phyloP scores from a whole-genome alignment of 2,113 vertebrate species.

The Heterotilapia buettikoferi region DNA sequence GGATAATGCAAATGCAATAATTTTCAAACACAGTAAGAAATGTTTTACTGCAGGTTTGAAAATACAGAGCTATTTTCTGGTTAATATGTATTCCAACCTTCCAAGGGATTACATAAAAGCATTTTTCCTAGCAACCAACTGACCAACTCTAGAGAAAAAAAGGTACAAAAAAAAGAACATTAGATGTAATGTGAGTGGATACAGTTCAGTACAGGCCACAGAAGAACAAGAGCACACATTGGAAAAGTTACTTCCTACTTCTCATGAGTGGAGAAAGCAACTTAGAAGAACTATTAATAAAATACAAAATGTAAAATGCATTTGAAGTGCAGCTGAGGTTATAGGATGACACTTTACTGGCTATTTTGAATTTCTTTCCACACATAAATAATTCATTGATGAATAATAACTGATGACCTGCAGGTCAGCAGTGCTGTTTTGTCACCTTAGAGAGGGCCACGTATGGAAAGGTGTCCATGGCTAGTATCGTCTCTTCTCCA shows the following conservation, averaged over 20 bases:
- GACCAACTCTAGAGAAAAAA: background rate
- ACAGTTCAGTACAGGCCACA: background rate
- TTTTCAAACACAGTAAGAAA: background rate
- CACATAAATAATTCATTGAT: background rate
- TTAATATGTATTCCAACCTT: background rate
- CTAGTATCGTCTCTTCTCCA: slow-evolving; percentile 72
- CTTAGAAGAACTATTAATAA: background rate
- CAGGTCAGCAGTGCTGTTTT: background rate
- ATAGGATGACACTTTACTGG: background rate
- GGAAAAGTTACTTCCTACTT: background rate
- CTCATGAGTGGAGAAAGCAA: background rate
- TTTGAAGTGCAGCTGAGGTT: background rate
- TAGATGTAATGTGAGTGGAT: background rate
- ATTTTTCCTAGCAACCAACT: background rate
- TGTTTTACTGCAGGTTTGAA: background rate
- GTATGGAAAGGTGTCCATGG: slow-evolving; percentile 77
- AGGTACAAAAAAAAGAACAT: background rate
- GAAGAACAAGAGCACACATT: background rate
- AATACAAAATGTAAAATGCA: background rate
- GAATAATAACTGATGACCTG: background rate
- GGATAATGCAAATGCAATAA: background rate
- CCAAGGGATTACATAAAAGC: background rate
- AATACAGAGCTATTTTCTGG: background rate
- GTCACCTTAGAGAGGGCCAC: slow-evolving; percentile 77
- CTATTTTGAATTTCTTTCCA: background rate